phyloP scores from a whole-genome alignment of 2,797 vertebrate genomes.

The Buceros bicornis region DNA sequence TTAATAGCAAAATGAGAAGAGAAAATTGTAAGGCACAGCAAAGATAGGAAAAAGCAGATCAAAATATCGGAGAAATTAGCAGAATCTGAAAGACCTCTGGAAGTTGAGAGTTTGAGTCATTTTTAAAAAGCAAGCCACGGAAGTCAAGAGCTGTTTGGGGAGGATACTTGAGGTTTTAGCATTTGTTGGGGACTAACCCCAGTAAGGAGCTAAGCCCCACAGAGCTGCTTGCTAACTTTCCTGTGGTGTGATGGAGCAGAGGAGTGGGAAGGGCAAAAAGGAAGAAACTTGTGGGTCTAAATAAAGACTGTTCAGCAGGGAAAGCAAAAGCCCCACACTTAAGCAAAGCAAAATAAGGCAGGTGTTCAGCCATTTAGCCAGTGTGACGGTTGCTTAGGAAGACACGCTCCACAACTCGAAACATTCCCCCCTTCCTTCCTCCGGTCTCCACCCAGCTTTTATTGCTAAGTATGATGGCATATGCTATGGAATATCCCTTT shows the following conservation, averaged over 20 bases:
- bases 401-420: neutral
- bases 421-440: fast-evolving
- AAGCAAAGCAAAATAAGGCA: neutral
- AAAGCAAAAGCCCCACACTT: neutral
- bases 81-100: neutral
- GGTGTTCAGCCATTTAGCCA: neutral
- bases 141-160: neutral
- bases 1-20: neutral
- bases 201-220: neutral
- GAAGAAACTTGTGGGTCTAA: neutral
- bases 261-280: neutral
- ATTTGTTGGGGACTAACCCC: neutral
- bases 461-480: fast-evolving
- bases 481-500: neutral
- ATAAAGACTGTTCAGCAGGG: neutral
- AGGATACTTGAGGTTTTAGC: neutral
- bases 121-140: neutral
- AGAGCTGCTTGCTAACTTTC: fast-evolving
- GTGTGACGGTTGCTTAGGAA: neutral
- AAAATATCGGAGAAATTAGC: neutral
- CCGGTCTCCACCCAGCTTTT: neutral
- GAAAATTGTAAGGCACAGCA: neutral
- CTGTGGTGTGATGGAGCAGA: neutral
- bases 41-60: neutral
- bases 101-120: neutral